phyloP scores from a whole-genome alignment of 35 echinoderm and acorn worm species.

The Ophioderma brevispina region DNA sequence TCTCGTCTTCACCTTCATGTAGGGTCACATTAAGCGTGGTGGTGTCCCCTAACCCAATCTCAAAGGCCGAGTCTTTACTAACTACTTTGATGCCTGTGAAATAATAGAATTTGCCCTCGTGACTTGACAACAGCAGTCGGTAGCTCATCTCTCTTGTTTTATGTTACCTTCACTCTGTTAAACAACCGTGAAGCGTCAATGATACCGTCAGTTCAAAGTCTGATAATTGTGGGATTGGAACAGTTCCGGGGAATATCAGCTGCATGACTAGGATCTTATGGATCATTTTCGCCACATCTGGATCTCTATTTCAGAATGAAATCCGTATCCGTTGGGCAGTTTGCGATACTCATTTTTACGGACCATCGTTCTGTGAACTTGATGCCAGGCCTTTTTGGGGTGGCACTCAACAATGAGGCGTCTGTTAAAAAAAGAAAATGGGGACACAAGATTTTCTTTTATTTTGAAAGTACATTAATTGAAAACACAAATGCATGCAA shows the following conservation, averaged over 20 bases:
- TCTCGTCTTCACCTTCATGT: constrained; percentile 13
- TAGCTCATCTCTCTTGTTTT: constrained; percentile 73
- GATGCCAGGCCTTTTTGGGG: constrained; percentile 27
- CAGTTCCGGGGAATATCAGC: constrained; percentile 61
- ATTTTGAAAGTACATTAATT: too few species aligned
- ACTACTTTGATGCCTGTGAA: constrained; percentile 72
- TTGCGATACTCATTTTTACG: constrained; percentile 24
- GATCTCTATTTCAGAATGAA: constrained; percentile 67
- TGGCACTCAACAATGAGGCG: background rate
- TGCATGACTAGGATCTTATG: constrained; percentile 44
- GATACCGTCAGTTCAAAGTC: constrained; percentile 48
- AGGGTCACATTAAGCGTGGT: constrained; percentile 51
- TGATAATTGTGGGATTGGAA: constrained; percentile 33
- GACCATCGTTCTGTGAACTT: constrained; percentile 74
- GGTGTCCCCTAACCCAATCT: constrained; percentile 73
- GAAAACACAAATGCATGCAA: too few species aligned
- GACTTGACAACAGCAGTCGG: constrained; percentile 30
- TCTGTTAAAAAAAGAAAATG: constrained; percentile 36
- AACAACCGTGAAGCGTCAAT: constrained; percentile 55
- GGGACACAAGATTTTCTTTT: too few species aligned
- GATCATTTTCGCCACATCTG: constrained; percentile 57
- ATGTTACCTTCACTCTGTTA: constrained; percentile 51
- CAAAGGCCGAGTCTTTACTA: constrained; percentile 60
- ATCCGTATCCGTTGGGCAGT: constrained; percentile 20
- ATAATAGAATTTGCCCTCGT: constrained; percentile 50